phyloP scores from a whole-genome alignment of 2,797 vertebrate genomes.

The Urosaurus nigricauda region DNA sequence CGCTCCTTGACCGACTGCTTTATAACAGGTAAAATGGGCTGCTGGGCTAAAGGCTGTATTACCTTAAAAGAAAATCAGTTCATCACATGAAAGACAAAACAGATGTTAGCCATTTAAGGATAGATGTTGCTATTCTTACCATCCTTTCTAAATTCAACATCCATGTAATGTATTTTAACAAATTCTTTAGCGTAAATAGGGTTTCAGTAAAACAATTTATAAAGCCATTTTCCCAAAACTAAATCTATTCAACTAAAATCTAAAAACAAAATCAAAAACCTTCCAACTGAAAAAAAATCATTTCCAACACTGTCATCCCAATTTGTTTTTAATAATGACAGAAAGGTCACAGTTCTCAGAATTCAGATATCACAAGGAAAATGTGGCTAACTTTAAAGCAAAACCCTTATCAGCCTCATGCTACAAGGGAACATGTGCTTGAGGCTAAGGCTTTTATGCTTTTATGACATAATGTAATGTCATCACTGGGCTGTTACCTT shows the following conservation, averaged over 20 bases:
- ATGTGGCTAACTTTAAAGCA: neutral
- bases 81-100: constrained; percentile 37
- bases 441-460: neutral
- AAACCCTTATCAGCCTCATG: neutral
- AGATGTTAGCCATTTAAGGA: neutral
- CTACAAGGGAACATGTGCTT: neutral
- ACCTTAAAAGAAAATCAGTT: constrained; percentile 73
- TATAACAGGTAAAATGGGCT: constrained; percentile 82
- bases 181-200: neutral
- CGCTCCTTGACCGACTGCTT: constrained; percentile 97
- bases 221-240: neutral
- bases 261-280: too few relatives aligned
- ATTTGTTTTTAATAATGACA: neutral
- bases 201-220: neutral
- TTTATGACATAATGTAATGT: neutral
- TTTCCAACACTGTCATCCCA: neutral
- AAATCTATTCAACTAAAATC: neutral
- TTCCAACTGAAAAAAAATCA: neutral
- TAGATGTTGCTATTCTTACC: neutral
- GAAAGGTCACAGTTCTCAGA: neutral
- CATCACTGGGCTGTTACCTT: too few relatives aligned
- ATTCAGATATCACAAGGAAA: neutral
- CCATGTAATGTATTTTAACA: too few relatives aligned
- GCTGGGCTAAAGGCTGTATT: constrained; percentile 79
- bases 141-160: neutral